Base-by-base conservation (phyloP, 2,888 invertebrate species). In the Nomada lathburiana region DNA sequence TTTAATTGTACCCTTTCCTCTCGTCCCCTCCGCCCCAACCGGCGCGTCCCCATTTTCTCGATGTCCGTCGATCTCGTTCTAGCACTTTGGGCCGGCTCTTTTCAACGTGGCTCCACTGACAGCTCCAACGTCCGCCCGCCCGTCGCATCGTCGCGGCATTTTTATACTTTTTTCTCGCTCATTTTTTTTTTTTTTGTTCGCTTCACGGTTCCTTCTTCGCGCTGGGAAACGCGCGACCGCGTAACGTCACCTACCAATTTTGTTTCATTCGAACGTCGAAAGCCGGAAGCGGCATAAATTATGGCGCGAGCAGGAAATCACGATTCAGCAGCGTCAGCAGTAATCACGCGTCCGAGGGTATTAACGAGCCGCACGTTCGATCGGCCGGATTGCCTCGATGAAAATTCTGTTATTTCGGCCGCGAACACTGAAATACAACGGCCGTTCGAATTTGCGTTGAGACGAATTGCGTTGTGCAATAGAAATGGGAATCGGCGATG, bases 1-100 rank as follows among this genome's bases (percentile, higher is more conserved):
- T 93, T 92, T 92, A 92, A 93, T 92, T 92, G 90, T 90, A 91
- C 90, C 90, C 89, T 88, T 91, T 87, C 86, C 86, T 83, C 67
- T 76, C 64, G 71, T 77, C 72, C 62, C 80, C 50, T 53, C 23
- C 26, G 53, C 64, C 57, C 70, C 7, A 29, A 62, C 57, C 78
- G 55, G 80, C 75, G 47, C 69, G 60, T 55, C 80, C 36, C 74
- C 55, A 23, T 70, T 47, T 26, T 44, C 82, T 72, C 81, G 92
- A 89, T 89, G 90, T 78, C 79, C 71, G 72, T 80, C 83, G 68
- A 83, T 80, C 88, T 83, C 77, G 47, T 64, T 69, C 60, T 53
- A 50, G 5, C 53, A 42, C 47, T 68, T 76, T 42, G 36, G 26
- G 13, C 62, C 11, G 16, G 50, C 62, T 62, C 55, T 77, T 82